A percentile compares a stretch with the other conserved stretches of the same genome.
Evolutionary conservation across 2,113 vertebrate species (phyloP).

Genomic region (Crypturellus undulatus): DNA sequence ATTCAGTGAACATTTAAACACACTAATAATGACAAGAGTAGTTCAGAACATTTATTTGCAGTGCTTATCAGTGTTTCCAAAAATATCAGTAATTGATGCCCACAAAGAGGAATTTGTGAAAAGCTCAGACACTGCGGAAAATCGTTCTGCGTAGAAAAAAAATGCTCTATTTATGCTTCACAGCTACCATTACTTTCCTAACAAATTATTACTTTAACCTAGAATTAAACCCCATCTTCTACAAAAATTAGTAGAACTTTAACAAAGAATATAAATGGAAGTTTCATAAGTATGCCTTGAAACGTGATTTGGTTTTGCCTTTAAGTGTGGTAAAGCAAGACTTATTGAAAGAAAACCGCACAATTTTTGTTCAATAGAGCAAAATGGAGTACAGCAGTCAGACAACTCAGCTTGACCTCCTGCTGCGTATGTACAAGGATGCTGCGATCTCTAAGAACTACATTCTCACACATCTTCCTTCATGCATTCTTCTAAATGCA

Average conservation of each 20-base stretch:
- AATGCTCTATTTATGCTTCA: not conserved
- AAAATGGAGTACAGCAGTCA: not conserved
- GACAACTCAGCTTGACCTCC: not conserved
- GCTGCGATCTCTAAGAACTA: not conserved
- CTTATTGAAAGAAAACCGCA: not conserved
- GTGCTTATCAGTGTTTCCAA: not conserved
- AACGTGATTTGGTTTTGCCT: not conserved
- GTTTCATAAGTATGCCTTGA: not conserved
- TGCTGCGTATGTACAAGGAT: not conserved
- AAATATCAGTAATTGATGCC: not conserved
- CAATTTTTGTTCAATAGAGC: not conserved
- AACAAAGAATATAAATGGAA: not conserved
- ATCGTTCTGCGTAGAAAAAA: not conserved
- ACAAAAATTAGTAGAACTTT: not conserved
- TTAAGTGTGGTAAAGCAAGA: not conserved
- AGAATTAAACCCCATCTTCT: not conserved
- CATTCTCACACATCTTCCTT: not conserved
- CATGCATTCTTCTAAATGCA: fast-evolving
- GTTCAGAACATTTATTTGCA: not conserved
- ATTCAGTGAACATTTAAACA: not conserved
- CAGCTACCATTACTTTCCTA: not conserved
- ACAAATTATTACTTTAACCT: not conserved
- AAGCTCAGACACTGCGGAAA: not conserved
- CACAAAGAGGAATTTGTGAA: not conserved
- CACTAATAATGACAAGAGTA: not conserved